These are phyloP conservation scores for Acestrorhynchus altus DNA, from an alignment of 2,797 vertebrate genomes.

Conservation along the genomic window DNA sequence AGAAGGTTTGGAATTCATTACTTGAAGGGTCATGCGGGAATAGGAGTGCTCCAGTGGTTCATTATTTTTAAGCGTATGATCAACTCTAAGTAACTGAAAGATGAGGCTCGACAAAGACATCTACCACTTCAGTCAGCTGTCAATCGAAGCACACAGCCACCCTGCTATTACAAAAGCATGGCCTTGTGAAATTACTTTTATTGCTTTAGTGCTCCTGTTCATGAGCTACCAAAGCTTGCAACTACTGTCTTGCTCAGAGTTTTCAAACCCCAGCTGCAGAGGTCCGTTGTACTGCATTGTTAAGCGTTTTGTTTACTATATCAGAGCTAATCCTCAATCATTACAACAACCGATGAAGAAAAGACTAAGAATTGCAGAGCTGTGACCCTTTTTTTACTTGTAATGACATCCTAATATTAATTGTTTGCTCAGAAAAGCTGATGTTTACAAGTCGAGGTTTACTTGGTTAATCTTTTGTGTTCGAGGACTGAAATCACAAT, in stretches of 20 bases:
- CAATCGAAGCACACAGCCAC: conserved; percentile 2
- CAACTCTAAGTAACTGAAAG: conserved; percentile 15
- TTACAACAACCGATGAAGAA: not conserved
- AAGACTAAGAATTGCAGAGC: not conserved
- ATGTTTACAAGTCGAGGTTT: no score
- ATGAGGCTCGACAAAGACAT: conserved; percentile 17
- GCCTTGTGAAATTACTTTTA: conserved; percentile 24
- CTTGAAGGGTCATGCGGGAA: conserved; percentile 18
- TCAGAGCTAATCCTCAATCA: not conserved
- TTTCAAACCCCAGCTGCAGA: not conserved
- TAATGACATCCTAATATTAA: no score
- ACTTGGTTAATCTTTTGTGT: no score
- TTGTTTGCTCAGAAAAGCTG: no score
- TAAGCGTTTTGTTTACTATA: not conserved
- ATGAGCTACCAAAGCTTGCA: not conserved
- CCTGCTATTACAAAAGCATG: conserved; percentile 16
- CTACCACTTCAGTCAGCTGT: conserved; percentile 34
- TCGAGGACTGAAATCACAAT: no score
- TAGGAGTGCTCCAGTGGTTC: conserved; percentile 16
- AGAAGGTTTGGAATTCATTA: conserved; percentile 25
- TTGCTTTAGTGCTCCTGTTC: conserved; percentile 1
- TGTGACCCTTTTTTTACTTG: no score
- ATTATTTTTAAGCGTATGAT: conserved; percentile 44
- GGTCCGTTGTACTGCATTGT: not conserved
- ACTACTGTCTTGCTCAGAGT: not conserved